Evolutionary conservation across 2,888 invertebrate species (phyloP).

Genomic region (Tetanocera ferruginea): DNA sequence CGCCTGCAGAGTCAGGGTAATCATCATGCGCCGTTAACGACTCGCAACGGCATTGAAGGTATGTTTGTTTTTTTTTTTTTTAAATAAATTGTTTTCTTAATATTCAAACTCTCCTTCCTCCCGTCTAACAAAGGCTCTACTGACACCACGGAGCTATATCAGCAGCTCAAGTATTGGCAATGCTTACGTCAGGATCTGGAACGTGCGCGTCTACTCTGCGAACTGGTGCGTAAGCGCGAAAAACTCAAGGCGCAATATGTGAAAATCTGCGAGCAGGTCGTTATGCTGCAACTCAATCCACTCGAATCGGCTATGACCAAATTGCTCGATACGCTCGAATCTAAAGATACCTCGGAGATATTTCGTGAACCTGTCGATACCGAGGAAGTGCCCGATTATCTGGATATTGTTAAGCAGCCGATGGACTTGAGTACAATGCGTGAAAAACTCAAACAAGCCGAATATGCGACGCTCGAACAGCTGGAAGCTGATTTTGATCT

Average conservation of each 20-base stretch:
- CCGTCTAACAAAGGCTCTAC: slow-evolving; percentile 70
- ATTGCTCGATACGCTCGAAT: slow-evolving; percentile 81
- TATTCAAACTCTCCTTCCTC: neutral
- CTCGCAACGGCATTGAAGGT: slow-evolving; percentile 74
- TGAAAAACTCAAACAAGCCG: slow-evolving; percentile 77
- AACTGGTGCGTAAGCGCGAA: slow-evolving; percentile 95
- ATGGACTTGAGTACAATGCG: slow-evolving; percentile 94
- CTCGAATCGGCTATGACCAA: slow-evolving; percentile 83
- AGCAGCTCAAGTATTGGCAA: slow-evolving; percentile 94
- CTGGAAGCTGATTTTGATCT: slow-evolving; percentile 92
- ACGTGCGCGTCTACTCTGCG: slow-evolving; percentile 90
- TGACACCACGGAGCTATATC: slow-evolving; percentile 82
- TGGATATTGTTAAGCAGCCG: slow-evolving; percentile 84
- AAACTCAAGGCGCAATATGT: slow-evolving; percentile 91
- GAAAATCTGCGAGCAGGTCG: slow-evolving; percentile 83
- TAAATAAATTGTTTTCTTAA: slow-evolving; percentile 9
- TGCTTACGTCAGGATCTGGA: slow-evolving; percentile 94
- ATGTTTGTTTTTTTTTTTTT: slow-evolving; percentile 20
- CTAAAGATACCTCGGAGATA: slow-evolving; percentile 87
- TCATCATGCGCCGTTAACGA: slow-evolving; percentile 70
- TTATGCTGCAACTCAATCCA: slow-evolving; percentile 86
- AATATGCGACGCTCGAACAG: slow-evolving; percentile 80
- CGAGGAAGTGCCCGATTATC: slow-evolving; percentile 91
- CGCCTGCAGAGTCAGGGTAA: slow-evolving; percentile 79
- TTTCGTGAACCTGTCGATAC: slow-evolving; percentile 94